Evolutionary conservation across 2,113 vertebrate species (phyloP).

Genomic region (Rhinoderma darwinii): DNA sequence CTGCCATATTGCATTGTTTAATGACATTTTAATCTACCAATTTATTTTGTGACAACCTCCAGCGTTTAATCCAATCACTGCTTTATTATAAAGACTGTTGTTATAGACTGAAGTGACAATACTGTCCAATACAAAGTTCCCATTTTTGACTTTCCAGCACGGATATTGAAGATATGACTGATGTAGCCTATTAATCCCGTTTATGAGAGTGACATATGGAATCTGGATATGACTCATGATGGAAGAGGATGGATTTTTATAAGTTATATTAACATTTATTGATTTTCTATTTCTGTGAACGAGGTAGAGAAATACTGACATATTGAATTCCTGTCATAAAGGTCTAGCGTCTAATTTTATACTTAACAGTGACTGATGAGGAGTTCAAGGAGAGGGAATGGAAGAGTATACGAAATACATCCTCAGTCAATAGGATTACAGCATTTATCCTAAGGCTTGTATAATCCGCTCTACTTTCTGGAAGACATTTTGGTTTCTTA

Average conservation of each 20-base stretch:
- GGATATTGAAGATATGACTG: slow-evolving; percentile 36
- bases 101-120: slow-evolving; percentile 19
- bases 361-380: slow-evolving; percentile 26
- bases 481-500: not conserved
- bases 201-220: slow-evolving; percentile 12
- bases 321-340: slow-evolving; percentile 40
- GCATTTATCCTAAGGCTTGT: not conserved
- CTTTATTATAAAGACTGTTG: not conserved
- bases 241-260: slow-evolving; percentile 39
- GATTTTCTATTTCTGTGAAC: slow-evolving; percentile 50
- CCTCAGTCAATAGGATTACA: slow-evolving; percentile 10
- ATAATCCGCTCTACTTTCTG: not conserved
- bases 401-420: slow-evolving; percentile 16
- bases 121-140: slow-evolving; percentile 3
- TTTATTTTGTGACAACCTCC: slow-evolving; percentile 3
- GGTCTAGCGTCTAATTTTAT: slow-evolving; percentile 37
- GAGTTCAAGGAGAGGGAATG: not conserved
- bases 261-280: slow-evolving; percentile 50
- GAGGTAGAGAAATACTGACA: slow-evolving; percentile 40
- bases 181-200: slow-evolving; percentile 48
- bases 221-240: slow-evolving; percentile 48
- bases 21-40: not conserved
- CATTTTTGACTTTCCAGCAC: not conserved
- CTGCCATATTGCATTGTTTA: not conserved
- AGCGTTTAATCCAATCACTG: not conserved